Conservation (phyloP, 2,888 invertebrate species). For the Laothoe populi region DNA sequence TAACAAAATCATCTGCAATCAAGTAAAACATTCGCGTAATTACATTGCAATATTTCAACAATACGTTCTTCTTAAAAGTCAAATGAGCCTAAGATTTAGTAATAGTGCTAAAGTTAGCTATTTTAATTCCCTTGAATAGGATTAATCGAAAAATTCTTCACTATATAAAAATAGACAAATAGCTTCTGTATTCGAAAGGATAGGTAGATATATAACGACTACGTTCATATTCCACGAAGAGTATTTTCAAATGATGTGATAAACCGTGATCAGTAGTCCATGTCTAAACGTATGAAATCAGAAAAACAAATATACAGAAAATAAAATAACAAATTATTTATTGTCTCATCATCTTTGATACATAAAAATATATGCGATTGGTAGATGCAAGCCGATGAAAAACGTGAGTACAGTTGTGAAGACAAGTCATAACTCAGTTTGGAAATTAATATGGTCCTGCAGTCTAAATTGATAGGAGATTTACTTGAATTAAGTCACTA, state of each 20-base stretch:
- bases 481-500: too few species aligned
- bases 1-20: too few species aligned
- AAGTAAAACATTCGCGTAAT: too few species aligned
- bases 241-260: not conserved
- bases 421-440: conserved; percentile 34
- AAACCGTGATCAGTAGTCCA: not conserved
- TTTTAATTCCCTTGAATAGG: too few species aligned
- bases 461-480: too few species aligned
- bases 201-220: not conserved
- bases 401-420: conserved; percentile 72
- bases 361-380: conserved; percentile 46
- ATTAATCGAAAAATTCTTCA: too few species aligned
- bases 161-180: too few species aligned
- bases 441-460: not conserved
- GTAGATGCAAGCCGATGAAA: conserved; percentile 72
- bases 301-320: conserved; percentile 10
- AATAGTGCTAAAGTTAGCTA: too few species aligned
- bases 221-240: not conserved
- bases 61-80: too few species aligned
- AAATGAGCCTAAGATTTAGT: too few species aligned
- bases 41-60: too few species aligned
- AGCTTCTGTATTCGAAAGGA: not conserved
- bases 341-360: conserved; percentile 68
- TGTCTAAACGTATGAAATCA: conserved; percentile 8
- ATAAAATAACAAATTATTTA: conserved; percentile 25